Base-by-base conservation (phyloP, 2,113 vertebrate species). In the Thalassarche chlororhynchos region DNA sequence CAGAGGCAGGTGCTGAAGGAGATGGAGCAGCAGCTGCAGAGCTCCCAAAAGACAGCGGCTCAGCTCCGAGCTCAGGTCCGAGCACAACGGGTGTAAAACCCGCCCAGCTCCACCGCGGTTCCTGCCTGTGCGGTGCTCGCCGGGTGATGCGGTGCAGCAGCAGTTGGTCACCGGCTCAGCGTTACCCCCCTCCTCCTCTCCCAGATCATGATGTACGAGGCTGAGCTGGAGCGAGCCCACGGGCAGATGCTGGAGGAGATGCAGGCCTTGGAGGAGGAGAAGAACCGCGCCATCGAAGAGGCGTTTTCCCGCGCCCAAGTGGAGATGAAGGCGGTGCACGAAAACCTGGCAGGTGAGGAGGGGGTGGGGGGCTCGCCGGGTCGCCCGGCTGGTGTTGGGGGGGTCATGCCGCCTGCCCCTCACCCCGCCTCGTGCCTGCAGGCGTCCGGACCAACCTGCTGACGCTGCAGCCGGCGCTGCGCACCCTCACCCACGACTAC, bases 321-420 rank as follows among this genome's bases (percentile, higher is more conserved):
- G 80, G 99, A 99, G 97, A 99, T 99, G 99, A 99, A 99, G 93
- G 99, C 99, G 0, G 99, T 99, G 40, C 99, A 99, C 0, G 99
- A 99, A 97, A 99, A 99, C 97, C 98, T 99, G 91, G 99, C 99
- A n/a, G 99, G 99, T 99, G 87, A 96, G 98, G 40, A 36, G 20
- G 12, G 25, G 5, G 0, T 0, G 1, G 12, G 58, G 31, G 28
- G 3, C 68, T 82, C 1, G 0, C 40, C 15, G 34, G 46, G 14
- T 40, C 20, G 2, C 57, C 65, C 2, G 1, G 34, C 15, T 4
- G 1, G 2, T 54, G 36, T 4, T 61, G 18, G 19, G 51, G 7
- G 34, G 10, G 23, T 42, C 1, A 0, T 58, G 8, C 20, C 40
- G 4, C 26, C 65, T 46, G 65, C 32, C 75, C 51, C 78, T 70